Percentiles rank a stretch among this genome's conserved stretches.
These are phyloP conservation scores for Monopis laevigella DNA, from an alignment of 2,888 invertebrate species.

Conservation along the genomic window DNA sequence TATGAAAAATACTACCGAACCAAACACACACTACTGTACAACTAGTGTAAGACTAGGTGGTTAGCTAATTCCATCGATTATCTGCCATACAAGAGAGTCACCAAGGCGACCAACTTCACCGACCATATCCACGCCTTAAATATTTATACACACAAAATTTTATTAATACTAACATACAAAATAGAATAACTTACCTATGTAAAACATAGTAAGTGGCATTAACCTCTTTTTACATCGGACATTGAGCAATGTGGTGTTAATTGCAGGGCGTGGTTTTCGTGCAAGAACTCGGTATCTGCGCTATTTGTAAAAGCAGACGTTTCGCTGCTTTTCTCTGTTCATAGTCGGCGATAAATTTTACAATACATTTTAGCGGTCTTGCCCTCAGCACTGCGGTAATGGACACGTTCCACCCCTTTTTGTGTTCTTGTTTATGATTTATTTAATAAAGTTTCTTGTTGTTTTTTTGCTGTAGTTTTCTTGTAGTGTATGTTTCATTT, in stretches of 20 bases:
- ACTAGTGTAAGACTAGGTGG: too few relatives aligned
- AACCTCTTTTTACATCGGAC: conserved; percentile 9
- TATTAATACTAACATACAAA: too few relatives aligned
- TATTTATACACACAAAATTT: too few relatives aligned
- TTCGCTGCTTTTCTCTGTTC: neutral
- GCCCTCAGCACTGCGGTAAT: neutral
- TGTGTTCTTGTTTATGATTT: conserved; percentile 1
- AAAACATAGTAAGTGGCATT: conserved; percentile 9
- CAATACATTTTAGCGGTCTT: neutral
- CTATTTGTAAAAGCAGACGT: conserved; percentile 7
- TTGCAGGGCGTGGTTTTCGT: conserved; percentile 10
- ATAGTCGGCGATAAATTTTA: conserved; percentile 9
- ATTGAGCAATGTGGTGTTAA: conserved; percentile 12
- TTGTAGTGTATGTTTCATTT: too few relatives aligned
- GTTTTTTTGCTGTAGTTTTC: too few relatives aligned
- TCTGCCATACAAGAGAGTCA: too few relatives aligned
- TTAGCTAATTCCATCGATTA: too few relatives aligned
- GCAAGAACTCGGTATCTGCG: conserved; percentile 2
- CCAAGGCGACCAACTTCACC: too few relatives aligned
- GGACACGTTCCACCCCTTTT: neutral
- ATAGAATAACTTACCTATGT: too few relatives aligned
- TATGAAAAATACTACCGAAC: too few relatives aligned
- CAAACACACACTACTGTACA: too few relatives aligned
- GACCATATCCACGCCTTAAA: too few relatives aligned
- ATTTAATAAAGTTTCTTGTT: conserved; percentile 3